Evolutionary conservation across 2,797 vertebrate genomes (phyloP).

Genomic region (Pempheris klunzingeri): DNA sequence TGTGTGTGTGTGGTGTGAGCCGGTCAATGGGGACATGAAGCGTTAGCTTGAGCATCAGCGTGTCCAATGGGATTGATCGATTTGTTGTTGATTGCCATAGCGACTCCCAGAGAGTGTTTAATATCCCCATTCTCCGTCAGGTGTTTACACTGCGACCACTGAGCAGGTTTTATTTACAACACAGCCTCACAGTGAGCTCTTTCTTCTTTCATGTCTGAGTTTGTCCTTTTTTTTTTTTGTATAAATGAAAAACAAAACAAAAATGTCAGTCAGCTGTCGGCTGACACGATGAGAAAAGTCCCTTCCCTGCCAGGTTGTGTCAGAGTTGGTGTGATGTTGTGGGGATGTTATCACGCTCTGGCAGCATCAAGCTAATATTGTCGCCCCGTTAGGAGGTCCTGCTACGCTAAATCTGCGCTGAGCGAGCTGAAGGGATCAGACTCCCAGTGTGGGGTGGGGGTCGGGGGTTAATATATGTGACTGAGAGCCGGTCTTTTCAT

Average conservation of each 20-base stretch:
- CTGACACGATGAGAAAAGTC: not conserved
- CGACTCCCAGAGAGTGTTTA: slow-evolving; percentile 63
- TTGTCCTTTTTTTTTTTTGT: not conserved
- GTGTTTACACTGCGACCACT: slow-evolving; percentile 29
- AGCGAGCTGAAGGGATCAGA: slow-evolving; percentile 78
- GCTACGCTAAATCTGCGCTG: slow-evolving; percentile 72
- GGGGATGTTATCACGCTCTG: slow-evolving; percentile 69
- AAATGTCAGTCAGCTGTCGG: not conserved
- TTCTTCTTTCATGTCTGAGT: not conserved
- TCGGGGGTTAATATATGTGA: slow-evolving; percentile 74
- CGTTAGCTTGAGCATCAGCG: slow-evolving; percentile 53
- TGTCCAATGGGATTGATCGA: slow-evolving; percentile 74
- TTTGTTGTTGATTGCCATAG: slow-evolving; percentile 69
- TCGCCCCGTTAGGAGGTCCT: slow-evolving; percentile 72
- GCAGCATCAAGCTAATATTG: slow-evolving; percentile 79
- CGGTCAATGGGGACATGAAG: slow-evolving; percentile 62
- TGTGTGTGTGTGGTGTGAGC: slow-evolving; percentile 35
- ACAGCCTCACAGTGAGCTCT: not conserved
- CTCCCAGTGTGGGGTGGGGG: slow-evolving; percentile 37
- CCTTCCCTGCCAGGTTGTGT: slow-evolving; percentile 4
- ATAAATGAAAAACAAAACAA: not conserved
- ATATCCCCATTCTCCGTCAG: slow-evolving; percentile 57
- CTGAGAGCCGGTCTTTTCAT: slow-evolving; percentile 66
- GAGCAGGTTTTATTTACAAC: slow-evolving; percentile 26
- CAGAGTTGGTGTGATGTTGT: slow-evolving; percentile 43